phyloP scores from a whole-genome alignment of 2,113 vertebrate species.

The Poicephalus gulielmi region DNA sequence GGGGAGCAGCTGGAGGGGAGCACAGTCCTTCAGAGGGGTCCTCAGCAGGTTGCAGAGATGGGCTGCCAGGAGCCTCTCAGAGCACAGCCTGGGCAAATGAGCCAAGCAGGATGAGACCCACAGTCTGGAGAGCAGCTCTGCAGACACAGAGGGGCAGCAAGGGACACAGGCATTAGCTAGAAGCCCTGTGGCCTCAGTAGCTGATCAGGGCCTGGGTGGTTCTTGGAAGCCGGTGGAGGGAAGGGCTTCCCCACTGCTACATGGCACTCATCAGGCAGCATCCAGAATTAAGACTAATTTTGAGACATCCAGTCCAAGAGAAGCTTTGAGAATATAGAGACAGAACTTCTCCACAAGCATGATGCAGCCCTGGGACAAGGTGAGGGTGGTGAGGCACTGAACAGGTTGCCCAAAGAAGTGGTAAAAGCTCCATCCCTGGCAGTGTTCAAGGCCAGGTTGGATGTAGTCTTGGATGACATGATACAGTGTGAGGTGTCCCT shows the following conservation, averaged over 20 bases:
- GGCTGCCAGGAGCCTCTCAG: not conserved
- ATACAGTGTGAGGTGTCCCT: not conserved
- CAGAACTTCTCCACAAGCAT: not conserved
- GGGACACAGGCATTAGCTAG: not conserved
- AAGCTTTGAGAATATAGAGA: not conserved
- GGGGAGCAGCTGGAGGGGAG: not conserved
- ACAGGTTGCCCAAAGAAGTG: not conserved
- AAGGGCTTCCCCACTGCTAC: not conserved
- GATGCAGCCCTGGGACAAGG: not conserved
- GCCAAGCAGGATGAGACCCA: not conserved
- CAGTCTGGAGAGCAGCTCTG: not conserved
- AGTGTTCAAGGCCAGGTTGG: not conserved
- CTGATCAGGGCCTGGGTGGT: not conserved
- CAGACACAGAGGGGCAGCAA: not conserved
- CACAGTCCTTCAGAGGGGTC: not conserved
- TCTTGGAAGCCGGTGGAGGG: not conserved
- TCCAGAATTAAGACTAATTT: not conserved
- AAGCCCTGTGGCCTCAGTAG: accelerated
- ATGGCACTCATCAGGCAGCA: not conserved
- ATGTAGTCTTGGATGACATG: not conserved
- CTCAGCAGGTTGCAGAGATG: not conserved
- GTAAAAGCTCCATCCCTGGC: not conserved
- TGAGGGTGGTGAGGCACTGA: not conserved
- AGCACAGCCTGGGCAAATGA: not conserved
- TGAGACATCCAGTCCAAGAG: not conserved